phyloP scores from a whole-genome alignment of 64 coral and sea anemone species.

The Acropora yongei region DNA sequence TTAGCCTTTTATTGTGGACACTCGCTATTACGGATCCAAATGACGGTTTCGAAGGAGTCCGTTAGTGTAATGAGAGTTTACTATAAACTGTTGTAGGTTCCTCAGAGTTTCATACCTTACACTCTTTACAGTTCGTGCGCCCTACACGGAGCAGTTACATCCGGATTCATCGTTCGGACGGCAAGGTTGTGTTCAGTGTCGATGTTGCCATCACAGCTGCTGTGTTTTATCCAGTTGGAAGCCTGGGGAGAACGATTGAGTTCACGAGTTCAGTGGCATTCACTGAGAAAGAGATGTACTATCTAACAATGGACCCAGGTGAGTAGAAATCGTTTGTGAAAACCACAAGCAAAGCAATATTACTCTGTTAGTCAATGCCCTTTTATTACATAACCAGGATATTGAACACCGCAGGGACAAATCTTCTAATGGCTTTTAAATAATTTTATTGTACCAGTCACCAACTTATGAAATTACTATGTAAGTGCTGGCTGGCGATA shows the following conservation, averaged over 20 bases:
- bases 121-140: constrained; percentile 67
- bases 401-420: background rate
- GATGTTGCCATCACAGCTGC: constrained; percentile 62
- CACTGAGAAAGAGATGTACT: constrained; percentile 74
- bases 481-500: no score
- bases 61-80: no score
- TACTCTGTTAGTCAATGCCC: background rate
- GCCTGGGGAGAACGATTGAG: constrained; percentile 60
- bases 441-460: no score
- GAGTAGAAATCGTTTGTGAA: no score
- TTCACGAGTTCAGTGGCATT: constrained; percentile 66
- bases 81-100: no score
- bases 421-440: background rate
- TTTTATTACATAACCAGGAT: background rate
- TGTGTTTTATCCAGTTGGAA: constrained; percentile 75
- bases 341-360: background rate
- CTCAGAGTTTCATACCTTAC: background rate
- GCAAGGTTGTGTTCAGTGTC: constrained; percentile 58
- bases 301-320: constrained; percentile 79
- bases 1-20: no score
- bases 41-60: no score
- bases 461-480: no score
- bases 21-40: no score
- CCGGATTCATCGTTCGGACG: constrained; percentile 45
- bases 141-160: constrained; percentile 77